These are phyloP conservation scores for Drosophila nasuta DNA, from an alignment of 1,140 invertebrate genomes.

Conservation along the genomic window DNA sequence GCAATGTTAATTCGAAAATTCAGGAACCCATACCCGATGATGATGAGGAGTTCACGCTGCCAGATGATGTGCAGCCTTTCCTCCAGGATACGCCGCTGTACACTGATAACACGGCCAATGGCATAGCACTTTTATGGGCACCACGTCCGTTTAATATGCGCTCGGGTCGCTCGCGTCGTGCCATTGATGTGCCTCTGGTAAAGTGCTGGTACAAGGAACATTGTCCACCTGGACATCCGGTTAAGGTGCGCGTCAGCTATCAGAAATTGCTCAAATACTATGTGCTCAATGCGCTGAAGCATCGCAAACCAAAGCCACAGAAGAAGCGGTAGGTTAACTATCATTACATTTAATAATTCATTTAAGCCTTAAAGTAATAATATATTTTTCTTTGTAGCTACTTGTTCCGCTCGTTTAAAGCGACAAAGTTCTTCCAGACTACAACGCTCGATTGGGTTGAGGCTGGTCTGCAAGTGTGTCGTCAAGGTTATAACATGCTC, in stretches of 20 bases:
- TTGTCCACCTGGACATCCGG: slow-evolving; percentile 98
- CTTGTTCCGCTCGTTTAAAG: slow-evolving; percentile 99
- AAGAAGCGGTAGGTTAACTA: slow-evolving; percentile 92
- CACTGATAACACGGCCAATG: slow-evolving; percentile 99
- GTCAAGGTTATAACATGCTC: slow-evolving; percentile 99
- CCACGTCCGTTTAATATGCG: slow-evolving; percentile 98
- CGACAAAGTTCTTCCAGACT: slow-evolving; percentile 99
- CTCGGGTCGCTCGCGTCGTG: slow-evolving; percentile 94
- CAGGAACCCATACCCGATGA: slow-evolving; percentile 95
- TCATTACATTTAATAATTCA: no score
- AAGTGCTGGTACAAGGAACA: slow-evolving; percentile 99
- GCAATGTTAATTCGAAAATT: slow-evolving; percentile 90
- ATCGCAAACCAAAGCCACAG: slow-evolving; percentile 98
- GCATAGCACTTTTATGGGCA: slow-evolving; percentile 99
- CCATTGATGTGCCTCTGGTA: slow-evolving; percentile 98
- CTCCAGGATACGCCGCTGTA: slow-evolving; percentile 98
- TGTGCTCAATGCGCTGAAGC: slow-evolving; percentile 98
- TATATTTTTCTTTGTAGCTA: slow-evolving; percentile 86
- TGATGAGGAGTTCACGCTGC: slow-evolving; percentile 97
- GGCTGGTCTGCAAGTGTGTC: slow-evolving; percentile 98
- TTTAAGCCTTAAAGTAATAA: no score
- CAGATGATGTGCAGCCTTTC: slow-evolving; percentile 96
- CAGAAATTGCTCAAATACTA: slow-evolving; percentile 99
- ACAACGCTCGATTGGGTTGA: slow-evolving; percentile 99
- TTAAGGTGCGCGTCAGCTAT: slow-evolving; percentile 99